Evolutionary conservation across 2,888 invertebrate genomes (phyloP), one percentile per base, ranked within the genome.

Genomic region (Ormyrus labotus): DNA sequence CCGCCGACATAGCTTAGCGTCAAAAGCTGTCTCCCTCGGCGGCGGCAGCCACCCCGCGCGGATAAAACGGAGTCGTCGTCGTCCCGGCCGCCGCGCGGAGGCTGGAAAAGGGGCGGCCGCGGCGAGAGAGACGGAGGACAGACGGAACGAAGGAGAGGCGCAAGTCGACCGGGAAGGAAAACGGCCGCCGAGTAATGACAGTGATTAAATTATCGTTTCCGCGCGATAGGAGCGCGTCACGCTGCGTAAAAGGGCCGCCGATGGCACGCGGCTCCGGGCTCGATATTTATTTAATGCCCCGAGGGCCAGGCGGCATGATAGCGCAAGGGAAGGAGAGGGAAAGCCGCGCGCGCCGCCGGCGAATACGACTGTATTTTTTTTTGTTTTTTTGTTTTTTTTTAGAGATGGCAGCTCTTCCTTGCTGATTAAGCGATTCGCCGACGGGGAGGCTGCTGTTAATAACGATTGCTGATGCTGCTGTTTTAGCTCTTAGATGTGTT

Each of bases 141-240:
- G 70, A 9, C 19, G 13, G 10, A 71, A 60, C 13, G 10, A 57
- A 73, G 57, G 48, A 47, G 19, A 13, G 55, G 19, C 19, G 19
- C 19, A 19, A 19, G 19, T 19, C 19, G 19, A 19, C 19, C 19
- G 19, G 19, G 19, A 19, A 19, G 19, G 67, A 19, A 67, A 67
- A 53, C 9, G 53, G 51, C 67, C 67, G 76, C 55, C 76, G 80
- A 69, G 77, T 74, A 73, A 83, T 82, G 83, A 84, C 85, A 84
- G 83, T 84, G 85, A 85, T 84, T 84, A 85, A 85, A 84, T 83
- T 83, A 83, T 84, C 81, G 84, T 83, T 85, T 83, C 83, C 83
- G 84, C 74, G 65, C 78, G 71, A 71, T 65, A 71, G 69, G 53
- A 58, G 50, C 19, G 64, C 57, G 65, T 57, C 19, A n/a, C 55